Conservation (phyloP, 2,113 vertebrate species). For the Ifrita kowaldi region DNA sequence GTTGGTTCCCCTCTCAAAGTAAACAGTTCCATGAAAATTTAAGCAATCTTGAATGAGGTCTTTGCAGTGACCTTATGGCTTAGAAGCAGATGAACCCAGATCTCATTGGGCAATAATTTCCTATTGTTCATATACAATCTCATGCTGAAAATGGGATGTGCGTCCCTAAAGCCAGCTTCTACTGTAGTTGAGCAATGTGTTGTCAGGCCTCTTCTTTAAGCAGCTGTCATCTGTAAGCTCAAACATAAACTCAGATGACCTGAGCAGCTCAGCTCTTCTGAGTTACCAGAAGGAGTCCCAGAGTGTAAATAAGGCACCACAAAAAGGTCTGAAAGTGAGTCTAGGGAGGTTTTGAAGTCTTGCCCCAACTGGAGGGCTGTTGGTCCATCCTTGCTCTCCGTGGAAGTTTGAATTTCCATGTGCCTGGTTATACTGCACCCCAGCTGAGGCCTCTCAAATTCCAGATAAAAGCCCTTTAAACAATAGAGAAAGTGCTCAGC, state of each 20-base stretch:
- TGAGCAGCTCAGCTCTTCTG: neutral
- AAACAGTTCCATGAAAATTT: slow-evolving; percentile 26
- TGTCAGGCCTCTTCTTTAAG: neutral
- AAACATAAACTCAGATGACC: neutral
- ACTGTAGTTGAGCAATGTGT: neutral
- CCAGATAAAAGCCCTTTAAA: neutral
- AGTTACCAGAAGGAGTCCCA: neutral
- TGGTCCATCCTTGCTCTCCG: neutral
- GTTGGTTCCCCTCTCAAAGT: neutral
- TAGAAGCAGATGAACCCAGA: neutral
- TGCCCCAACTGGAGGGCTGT: neutral
- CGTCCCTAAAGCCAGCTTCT: neutral
- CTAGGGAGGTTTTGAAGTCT: neutral
- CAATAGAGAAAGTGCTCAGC: neutral
- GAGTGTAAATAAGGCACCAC: neutral
- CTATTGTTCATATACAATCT: neutral
- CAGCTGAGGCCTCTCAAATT: neutral
- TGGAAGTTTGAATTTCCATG: neutral
- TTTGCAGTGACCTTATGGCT: neutral
- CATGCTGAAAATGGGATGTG: neutral
- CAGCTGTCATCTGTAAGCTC: neutral
- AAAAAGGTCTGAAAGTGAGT: neutral
- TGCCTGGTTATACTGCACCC: neutral
- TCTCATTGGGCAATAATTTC: neutral
- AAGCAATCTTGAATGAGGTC: neutral